Conservation (phyloP, 2,888 invertebrate species). For the Drosophila algonquin region DNA sequence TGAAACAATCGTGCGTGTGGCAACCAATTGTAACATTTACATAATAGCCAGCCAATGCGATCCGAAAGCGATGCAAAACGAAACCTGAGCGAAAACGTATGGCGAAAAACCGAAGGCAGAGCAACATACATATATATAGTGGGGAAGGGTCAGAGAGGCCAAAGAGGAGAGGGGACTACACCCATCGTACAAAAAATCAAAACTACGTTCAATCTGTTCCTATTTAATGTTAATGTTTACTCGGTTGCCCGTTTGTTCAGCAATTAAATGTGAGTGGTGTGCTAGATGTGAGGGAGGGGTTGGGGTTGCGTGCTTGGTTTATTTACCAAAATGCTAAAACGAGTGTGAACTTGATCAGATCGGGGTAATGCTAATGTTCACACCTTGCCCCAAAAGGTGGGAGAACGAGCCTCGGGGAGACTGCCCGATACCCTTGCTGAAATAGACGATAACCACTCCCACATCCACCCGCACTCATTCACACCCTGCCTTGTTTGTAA, state of each 20-base stretch:
- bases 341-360: constrained; percentile 20
- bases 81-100: constrained; percentile 50
- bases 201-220: constrained; percentile 60
- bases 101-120: constrained; percentile 38
- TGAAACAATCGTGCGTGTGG: constrained; percentile 51
- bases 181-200: constrained; percentile 44
- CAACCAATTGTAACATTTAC: constrained; percentile 53
- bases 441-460: not conserved
- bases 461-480: not conserved
- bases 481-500: no score
- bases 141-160: constrained; percentile 13
- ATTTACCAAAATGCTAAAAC: constrained; percentile 12
- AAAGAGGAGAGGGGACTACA: constrained; percentile 37
- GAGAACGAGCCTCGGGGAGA: not conserved
- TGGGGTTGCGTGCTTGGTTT: constrained; percentile 5
- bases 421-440: constrained; percentile 12
- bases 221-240: constrained; percentile 63
- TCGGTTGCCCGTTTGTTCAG: constrained; percentile 44
- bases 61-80: constrained; percentile 34
- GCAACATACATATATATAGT: not conserved
- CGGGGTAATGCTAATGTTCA: constrained; percentile 50
- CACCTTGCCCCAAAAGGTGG: constrained; percentile 23
- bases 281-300: not conserved
- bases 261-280: constrained; percentile 52
- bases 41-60: constrained; percentile 38